Base-by-base conservation (phyloP, 1,140 invertebrate species). In the Lethocerus indicus region DNA sequence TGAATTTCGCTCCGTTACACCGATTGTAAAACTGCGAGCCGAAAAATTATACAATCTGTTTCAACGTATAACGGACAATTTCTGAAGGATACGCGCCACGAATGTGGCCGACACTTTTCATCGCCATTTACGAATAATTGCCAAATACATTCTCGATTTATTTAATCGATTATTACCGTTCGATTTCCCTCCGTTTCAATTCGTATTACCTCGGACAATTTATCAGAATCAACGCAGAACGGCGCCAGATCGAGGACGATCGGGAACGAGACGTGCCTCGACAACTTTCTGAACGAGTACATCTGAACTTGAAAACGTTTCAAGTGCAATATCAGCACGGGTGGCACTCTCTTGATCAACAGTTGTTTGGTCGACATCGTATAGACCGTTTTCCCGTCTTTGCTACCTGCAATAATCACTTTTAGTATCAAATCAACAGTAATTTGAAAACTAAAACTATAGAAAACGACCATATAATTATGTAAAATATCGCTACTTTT, bases 301-400 rank as follows among this genome's bases (percentile, higher is more conserved):
- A 71, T 71, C 57, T 73, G 66, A 56, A 80, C 70, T 67, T 88
- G 83, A 64, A 88, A 89, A 26, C 95, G 66, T 66, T 98, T 98
- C 40, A 98, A 66, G 63, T 98, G 94, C 18, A 98, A 66, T 26
- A 96, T 97, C 0, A 98, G 71, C 50, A 97, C 79, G 3, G 89
- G 80, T 2, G 95, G 95, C 25, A 91, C 89, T 59, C 75, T 77
- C 49, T 82, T 85, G 13, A 98, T 81, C 1, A 95, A 70, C 61
- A 95, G 81, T 61, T 94, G 85, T 64, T 95, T 95, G 2, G 81
- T 86, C 28, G 90, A 88, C 62, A 87, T 83, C 1, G 83, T 91
- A 60, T 87, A 87, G 0, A 92, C 78, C 20, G 80, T 79, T 61
- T 88, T 83, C 27, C 73, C 74, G 20, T 71, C 69, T 52, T 72